Conservation (phyloP, 2,113 vertebrate genomes). For the Manacus vitellinus region DNA sequence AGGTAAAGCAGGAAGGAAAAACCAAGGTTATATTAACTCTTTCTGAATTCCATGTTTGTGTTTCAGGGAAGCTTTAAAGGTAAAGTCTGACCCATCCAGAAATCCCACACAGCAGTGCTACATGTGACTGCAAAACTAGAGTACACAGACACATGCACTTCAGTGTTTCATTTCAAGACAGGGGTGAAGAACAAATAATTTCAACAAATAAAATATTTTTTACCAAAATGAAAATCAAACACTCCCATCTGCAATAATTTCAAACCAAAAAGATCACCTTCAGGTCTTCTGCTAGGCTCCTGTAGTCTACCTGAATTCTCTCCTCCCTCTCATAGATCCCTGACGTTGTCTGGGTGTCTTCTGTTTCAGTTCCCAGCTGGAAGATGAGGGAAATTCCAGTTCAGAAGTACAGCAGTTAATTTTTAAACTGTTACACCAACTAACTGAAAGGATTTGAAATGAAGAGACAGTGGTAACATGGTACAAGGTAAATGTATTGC, state of each 20-base stretch:
- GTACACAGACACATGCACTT: neutral
- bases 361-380: constrained; percentile 80
- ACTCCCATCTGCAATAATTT: neutral
- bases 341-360: constrained; percentile 60
- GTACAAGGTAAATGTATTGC: neutral
- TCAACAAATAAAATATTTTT: neutral
- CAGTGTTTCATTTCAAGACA: neutral
- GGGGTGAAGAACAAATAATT: neutral
- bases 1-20: neutral
- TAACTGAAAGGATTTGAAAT: neutral
- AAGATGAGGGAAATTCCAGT: neutral
- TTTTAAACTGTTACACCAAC: neutral
- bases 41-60: neutral
- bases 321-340: constrained; percentile 85
- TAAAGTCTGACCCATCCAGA: neutral
- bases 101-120: neutral
- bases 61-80: neutral
- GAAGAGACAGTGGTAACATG: neutral
- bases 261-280: constrained; percentile 70
- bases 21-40: neutral
- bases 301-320: constrained; percentile 85
- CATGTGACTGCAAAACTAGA: neutral
- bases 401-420: neutral
- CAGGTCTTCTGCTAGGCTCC: constrained; percentile 67
- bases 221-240: neutral